phyloP scores from a whole-genome alignment of 2,888 invertebrate species.

The Sinopyrophorus schimmeli region DNA sequence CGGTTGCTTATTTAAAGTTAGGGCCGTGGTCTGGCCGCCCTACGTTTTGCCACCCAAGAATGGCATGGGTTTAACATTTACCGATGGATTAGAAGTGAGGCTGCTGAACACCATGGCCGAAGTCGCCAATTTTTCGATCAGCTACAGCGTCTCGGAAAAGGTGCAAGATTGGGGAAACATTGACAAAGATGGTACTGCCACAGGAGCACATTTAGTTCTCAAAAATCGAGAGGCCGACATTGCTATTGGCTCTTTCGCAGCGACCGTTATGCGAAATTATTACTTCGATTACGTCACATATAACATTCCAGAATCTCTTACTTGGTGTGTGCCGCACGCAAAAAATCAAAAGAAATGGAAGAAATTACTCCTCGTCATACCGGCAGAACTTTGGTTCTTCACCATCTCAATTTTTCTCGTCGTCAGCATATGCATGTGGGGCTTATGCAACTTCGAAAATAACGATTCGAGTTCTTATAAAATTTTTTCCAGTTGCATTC shows the following conservation, averaged over 20 bases:
- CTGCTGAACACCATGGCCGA: constrained; percentile 41
- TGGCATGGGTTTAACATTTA: too few relatives aligned
- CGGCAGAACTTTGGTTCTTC: constrained; percentile 29
- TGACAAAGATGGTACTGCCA: constrained; percentile 37
- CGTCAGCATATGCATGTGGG: constrained; percentile 22
- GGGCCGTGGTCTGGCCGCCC: constrained; percentile 47
- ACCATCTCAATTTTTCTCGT: constrained; percentile 22
- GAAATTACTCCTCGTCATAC: constrained; percentile 33
- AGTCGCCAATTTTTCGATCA: constrained; percentile 40
- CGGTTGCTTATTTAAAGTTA: constrained; percentile 44
- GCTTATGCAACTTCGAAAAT: constrained; percentile 6
- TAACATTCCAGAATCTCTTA: constrained; percentile 46
- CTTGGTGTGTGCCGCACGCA: constrained; percentile 49
- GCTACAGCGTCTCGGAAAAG: constrained; percentile 33
- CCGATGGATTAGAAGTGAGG: constrained; percentile 44
- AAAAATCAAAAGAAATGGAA: constrained; percentile 38
- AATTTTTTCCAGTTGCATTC: constrained; percentile 26
- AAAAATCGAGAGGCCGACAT: constrained; percentile 42
- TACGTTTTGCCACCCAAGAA: constrained; percentile 42
- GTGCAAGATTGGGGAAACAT: constrained; percentile 39
- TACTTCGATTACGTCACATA: constrained; percentile 45
- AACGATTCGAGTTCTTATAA: constrained; percentile 26
- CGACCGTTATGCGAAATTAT: constrained; percentile 38
- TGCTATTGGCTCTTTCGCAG: constrained; percentile 47
- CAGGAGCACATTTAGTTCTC: constrained; percentile 42